Base-by-base conservation (phyloP, 2,797 vertebrate species). In the Acrossocheilus wenchowensis region DNA sequence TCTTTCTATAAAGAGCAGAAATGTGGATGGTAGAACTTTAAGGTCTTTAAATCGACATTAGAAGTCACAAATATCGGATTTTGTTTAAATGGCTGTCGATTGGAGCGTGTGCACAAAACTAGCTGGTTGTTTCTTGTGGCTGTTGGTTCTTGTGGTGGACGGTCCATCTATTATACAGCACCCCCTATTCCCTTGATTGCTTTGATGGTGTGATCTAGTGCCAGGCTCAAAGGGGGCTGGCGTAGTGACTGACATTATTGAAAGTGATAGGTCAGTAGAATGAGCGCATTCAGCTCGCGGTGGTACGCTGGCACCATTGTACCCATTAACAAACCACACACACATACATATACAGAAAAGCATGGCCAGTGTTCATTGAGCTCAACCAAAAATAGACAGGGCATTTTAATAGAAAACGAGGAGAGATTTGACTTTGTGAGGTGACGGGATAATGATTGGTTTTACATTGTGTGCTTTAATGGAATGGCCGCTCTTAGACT, bases 181-280 rank as follows among this genome's bases (percentile, higher is more conserved):
- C 39, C 77, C 50, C 5, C 64, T 66, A 41, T 64, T 81, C 57
- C 69, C 43, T 69, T 74, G 78, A 74, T 69, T 79, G 69, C 54
- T 74, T 66, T 74, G 54, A 81, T 72, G 39, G 78, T 74, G 69
- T 41, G 78, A 52, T 81, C 39, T 43, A 30, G 84, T 81, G 78
- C 84, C 84, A 81, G 57, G 41, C 85, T 86, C 78, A 26, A 17
- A 71, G 77, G 15, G 78, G 30, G 71, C 71, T 73, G 69, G 84
- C 57, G 19, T 50, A n/a, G 78, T 19, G 78, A 50, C 30, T 81
- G 77, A 85, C 77, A 73, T 75, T 75, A 81, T 81, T 81, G 54
- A 86, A 81, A 81, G 85, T 54, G 84, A 81, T 86, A 34, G 84
- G 41, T 64, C 69, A 73, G 78, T 75, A 68, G 68, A 87, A 87